Evolutionary conservation across 2,797 vertebrate species (phyloP).

Genomic region (Trachurus trachurus): DNA sequence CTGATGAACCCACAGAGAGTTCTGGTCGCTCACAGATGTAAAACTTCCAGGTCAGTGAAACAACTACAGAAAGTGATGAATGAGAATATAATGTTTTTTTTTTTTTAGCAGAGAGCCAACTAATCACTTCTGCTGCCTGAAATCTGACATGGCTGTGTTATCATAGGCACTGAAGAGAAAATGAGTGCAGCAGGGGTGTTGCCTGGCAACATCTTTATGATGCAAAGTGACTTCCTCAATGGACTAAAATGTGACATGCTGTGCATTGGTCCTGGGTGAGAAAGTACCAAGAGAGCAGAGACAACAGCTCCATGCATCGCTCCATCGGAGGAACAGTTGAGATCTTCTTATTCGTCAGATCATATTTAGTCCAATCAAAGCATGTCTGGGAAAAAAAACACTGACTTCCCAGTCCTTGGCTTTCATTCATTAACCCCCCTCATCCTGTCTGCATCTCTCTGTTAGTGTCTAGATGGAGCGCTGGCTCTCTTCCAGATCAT

Average conservation of each 20-base stretch:
- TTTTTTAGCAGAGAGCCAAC: conserved; percentile 36
- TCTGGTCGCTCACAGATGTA: conserved; percentile 18
- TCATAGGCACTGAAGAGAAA: conserved; percentile 78
- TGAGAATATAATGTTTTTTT: conserved; percentile 46
- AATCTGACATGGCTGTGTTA: conserved; percentile 77
- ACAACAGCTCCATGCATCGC: conserved; percentile 69
- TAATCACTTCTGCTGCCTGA: conserved; percentile 63
- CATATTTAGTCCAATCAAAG: conserved; percentile 65
- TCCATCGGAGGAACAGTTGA: conserved; percentile 70
- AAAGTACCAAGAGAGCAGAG: conserved; percentile 51
- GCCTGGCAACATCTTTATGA: conserved; percentile 87
- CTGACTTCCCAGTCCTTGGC: conserved; percentile 17
- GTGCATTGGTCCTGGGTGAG: conserved; percentile 71
- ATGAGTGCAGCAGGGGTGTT: conserved; percentile 76
- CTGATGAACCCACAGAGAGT: not conserved
- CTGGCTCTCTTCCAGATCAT: conserved; percentile 68
- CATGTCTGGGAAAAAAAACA: conserved; percentile 62
- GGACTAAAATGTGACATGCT: conserved; percentile 81
- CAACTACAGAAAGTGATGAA: conserved; percentile 58
- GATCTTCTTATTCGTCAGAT: conserved; percentile 61
- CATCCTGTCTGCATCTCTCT: conserved; percentile 32
- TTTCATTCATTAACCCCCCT: conserved; percentile 32
- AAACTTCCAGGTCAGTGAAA: conserved; percentile 29
- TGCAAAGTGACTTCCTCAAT: conserved; percentile 86
- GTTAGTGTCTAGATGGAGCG: conserved; percentile 56